These are phyloP conservation scores for Drosophila lutescens DNA, from an alignment of 2,888 invertebrate species.

Conservation along the genomic window DNA sequence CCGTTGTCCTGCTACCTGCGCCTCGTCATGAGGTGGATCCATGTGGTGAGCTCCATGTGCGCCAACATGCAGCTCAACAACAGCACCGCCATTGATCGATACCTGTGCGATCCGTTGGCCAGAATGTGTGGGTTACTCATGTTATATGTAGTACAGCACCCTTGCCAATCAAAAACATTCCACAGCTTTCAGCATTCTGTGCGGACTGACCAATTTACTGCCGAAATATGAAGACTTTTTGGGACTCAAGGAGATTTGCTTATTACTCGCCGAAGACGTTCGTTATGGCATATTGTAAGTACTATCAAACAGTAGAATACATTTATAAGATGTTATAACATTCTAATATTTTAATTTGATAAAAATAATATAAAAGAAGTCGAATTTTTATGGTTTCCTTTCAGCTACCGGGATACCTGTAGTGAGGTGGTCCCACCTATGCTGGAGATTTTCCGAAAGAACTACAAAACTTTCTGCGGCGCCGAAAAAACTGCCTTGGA, in stretches of 20 bases:
- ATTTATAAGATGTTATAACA: too few relatives aligned
- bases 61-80: constrained; percentile 14
- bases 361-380: too few relatives aligned
- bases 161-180: not conserved
- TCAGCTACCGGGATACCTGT: constrained; percentile 46
- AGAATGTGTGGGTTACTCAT: constrained; percentile 44
- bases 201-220: constrained; percentile 51
- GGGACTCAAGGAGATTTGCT: constrained; percentile 41
- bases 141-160: not conserved
- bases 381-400: too few relatives aligned
- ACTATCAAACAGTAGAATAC: too few relatives aligned
- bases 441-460: constrained; percentile 51
- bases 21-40: constrained; percentile 46
- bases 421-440: constrained; percentile 47
- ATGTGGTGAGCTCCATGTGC: constrained; percentile 39
- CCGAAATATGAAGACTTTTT: constrained; percentile 12
- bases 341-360: too few relatives aligned
- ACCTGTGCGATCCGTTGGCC: constrained; percentile 57
- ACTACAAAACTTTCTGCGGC: constrained; percentile 47
- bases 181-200: constrained; percentile 50
- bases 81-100: constrained; percentile 23
- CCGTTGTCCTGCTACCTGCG: constrained; percentile 54
- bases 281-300: constrained; percentile 67
- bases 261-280: constrained; percentile 37
- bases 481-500: constrained; percentile 36